Base-by-base conservation (phyloP, 2,888 invertebrate genomes). In the Helicoverpa assulta region DNA sequence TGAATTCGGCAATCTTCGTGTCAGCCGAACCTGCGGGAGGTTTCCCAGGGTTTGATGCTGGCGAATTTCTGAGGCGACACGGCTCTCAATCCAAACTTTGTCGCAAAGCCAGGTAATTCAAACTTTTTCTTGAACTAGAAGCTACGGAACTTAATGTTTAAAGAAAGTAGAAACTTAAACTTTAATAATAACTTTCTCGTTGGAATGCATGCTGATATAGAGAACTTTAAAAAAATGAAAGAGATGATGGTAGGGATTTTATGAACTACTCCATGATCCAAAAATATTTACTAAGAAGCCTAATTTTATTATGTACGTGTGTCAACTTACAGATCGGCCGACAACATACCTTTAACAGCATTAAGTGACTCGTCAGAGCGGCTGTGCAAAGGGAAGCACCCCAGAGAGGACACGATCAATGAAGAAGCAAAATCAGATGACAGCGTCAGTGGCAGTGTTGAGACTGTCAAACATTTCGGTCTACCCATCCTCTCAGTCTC, bases 1-100 rank as follows among this genome's bases (percentile, higher is more conserved):
- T 98, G 89, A 98, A 98, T 92, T 98, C 98, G 72, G 98, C 98
- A 83, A 98, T 98, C 87, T 98, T 98, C 92, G 97, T 98, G 73
- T 97, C 97, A 63, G 97, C 97, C 78, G 97, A 97, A 85, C 97
- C 97, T 0, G 96, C 97, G 40, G 97, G 97, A 29, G 97, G 97
- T 33, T 98, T 98, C 89, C 97, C 97, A 68, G 97, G 97, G 53
- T 98, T 98, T 88, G 97, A 98, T 87, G 97, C 98, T 74, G 97
- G 98, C 86, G 98, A 98, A 93, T 98, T 98, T 89, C 94, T 98
- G 86, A 96, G 98, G 62, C 96, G 98, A 68, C 98, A 98, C 89
- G 98, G 98, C 37, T 98, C 98, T 18, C 98, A 98, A 86, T 98
- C 98, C 66, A 97, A 97, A 82, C 94, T 98, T 68, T 98, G 98